Conservation (phyloP, 2,888 invertebrate genomes). For the Noctua pronuba region DNA sequence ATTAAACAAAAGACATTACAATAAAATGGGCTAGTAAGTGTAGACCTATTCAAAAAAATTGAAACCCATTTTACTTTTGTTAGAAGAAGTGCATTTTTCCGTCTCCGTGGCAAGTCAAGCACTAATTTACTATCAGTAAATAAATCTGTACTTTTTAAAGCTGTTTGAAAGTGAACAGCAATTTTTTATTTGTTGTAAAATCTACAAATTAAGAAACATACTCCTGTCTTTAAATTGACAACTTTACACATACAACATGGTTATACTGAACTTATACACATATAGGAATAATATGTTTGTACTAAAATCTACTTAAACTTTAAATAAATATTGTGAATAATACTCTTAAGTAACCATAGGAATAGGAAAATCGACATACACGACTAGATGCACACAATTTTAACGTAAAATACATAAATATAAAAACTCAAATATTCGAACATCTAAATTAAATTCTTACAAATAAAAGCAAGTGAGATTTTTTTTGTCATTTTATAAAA, state of each 20-base stretch:
- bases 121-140: neutral
- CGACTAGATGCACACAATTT: conserved; percentile 63
- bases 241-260: neutral
- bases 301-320: conserved; percentile 53
- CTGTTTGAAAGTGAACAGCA: neutral
- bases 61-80: too few relatives aligned
- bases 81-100: neutral
- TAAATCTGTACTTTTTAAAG: conserved; percentile 8
- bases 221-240: conserved; percentile 17
- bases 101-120: neutral
- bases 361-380: conserved; percentile 45
- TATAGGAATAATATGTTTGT: conserved; percentile 44
- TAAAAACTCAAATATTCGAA: conserved; percentile 21
- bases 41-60: too few relatives aligned
- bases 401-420: conserved; percentile 13
- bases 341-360: conserved; percentile 62
- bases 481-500: conserved; percentile 23
- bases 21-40: neutral
- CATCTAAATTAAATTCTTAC: neutral
- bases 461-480: conserved; percentile 30
- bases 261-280: conserved; percentile 19
- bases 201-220: conserved; percentile 3
- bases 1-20: neutral
- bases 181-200: neutral
- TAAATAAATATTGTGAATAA: conserved; percentile 54